Evolutionary conservation across 2,888 invertebrate genomes (phyloP), one percentile per base, ranked within the genome.

Genomic region (Heterodera filipjevi): DNA sequence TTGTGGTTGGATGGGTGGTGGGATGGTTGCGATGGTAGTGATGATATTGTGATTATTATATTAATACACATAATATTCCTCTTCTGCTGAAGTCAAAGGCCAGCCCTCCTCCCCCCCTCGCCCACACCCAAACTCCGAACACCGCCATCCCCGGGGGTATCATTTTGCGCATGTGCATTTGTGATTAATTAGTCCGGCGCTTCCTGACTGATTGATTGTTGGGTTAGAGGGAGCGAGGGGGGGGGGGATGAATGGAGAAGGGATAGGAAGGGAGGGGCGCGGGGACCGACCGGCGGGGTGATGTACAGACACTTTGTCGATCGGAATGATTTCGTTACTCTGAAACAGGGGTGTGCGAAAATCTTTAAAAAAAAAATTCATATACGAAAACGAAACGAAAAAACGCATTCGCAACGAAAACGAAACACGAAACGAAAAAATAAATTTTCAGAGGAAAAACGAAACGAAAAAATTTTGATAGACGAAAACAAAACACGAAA

Each of bases 131-230:
- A 39, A 39, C 49, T 49, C 49, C 49, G 49, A 49, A 16, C 49
- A 14, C 16, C 49, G 19, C 49, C 49, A 49, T 19, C 14, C 49
- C 49, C 49, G 19, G 27, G 59, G 59, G 22, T n/a, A 59, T n/a
- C 59, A 8, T 8, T 19, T n/a, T n/a, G n/a, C 22, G 59, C 27
- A 22, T 19, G 59, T n/a, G 59, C 59, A 27, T 27, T 27, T n/a
- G 59, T 59, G 59, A 59, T 59, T 27, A 27, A 59, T 59, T 59
- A 27, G 59, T 59, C 59, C 59, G 27, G 59, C 22, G 59, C 27
- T 59, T 59, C 59, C 27, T 59, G n/a, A 22, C 59, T n/a, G 27
- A 59, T 27, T 59, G 59, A 59, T 59, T 59, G 59, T 59, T 59
- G n/a, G 22, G n/a, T 59, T 53, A 22, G 53, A 22, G 22, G 22